Evolutionary conservation across 2,797 vertebrate genomes (phyloP).

Genomic region (Clarias pachynema): DNA sequence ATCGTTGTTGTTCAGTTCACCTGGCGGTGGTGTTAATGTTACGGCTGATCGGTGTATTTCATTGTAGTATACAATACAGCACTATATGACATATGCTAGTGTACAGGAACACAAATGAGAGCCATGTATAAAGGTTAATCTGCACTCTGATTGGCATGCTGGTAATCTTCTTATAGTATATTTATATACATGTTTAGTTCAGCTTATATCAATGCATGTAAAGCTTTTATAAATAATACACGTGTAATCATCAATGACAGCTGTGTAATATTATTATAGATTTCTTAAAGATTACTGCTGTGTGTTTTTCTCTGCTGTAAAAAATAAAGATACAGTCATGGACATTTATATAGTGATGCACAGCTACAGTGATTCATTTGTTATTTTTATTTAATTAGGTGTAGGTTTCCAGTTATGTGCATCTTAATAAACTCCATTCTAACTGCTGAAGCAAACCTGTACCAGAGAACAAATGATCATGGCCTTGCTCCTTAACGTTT

Average conservation of each 20-base stretch:
- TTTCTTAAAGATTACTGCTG: slow-evolving; percentile 22
- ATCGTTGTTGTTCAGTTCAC: too few relatives aligned
- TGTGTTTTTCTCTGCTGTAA: slow-evolving; percentile 27
- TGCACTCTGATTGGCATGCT: neutral
- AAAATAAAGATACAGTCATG: slow-evolving; percentile 15
- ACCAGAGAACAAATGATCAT: slow-evolving; percentile 5
- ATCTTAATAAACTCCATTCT: slow-evolving; percentile 29
- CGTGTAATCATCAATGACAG: neutral
- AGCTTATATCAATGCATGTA: neutral
- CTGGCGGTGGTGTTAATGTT: too few relatives aligned
- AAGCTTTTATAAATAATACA: neutral
- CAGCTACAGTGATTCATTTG: slow-evolving; percentile 24
- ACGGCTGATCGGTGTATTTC: neutral
- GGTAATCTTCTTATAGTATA: neutral
- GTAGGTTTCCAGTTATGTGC: slow-evolving; percentile 19
- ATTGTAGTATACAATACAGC: slow-evolving; percentile 15
- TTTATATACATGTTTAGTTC: neutral
- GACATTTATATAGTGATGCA: neutral
- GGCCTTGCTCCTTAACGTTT: slow-evolving; percentile 23
- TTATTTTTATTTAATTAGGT: slow-evolving; percentile 29
- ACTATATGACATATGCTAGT: neutral
- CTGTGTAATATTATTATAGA: slow-evolving; percentile 22
- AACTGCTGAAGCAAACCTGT: slow-evolving; percentile 32
- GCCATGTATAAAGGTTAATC: neutral
- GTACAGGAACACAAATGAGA: neutral